Percentiles rank a stretch among this genome's conserved stretches.
These are phyloP conservation scores for Chrysolina americana DNA, from an alignment of 2,888 invertebrate species.

Conservation along the genomic window DNA sequence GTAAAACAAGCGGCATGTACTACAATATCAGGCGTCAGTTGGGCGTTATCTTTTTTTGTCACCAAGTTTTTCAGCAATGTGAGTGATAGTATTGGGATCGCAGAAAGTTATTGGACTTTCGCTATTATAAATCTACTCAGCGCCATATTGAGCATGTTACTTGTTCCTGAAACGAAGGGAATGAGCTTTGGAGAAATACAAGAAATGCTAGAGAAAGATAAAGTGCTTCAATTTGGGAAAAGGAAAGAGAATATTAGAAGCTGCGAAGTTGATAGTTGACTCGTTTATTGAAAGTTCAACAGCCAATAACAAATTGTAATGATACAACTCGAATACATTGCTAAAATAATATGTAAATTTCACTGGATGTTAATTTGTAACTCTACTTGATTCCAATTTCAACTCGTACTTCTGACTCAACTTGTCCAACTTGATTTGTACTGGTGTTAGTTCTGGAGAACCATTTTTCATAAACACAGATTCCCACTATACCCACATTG, in stretches of 20 bases:
- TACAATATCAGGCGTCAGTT: slow-evolving; percentile 82
- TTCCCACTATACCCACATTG: too few relatives aligned
- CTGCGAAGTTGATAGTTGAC: too few relatives aligned
- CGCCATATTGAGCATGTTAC: slow-evolving; percentile 30
- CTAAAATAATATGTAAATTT: too few relatives aligned
- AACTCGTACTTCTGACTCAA: too few relatives aligned
- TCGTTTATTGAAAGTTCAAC: too few relatives aligned
- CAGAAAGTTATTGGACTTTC: slow-evolving; percentile 81
- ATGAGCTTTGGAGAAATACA: slow-evolving; percentile 89
- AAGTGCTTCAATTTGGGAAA: slow-evolving; percentile 26
- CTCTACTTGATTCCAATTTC: too few relatives aligned
- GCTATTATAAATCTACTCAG: slow-evolving; percentile 65
- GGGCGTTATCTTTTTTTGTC: slow-evolving; percentile 80
- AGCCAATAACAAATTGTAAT: too few relatives aligned
- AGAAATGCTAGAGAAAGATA: slow-evolving; percentile 67
- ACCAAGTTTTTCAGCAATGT: slow-evolving; percentile 79
- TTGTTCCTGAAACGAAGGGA: slow-evolving; percentile 92
- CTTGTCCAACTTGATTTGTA: too few relatives aligned
- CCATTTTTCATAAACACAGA: too few relatives aligned
- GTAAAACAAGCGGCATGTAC: slow-evolving; percentile 83
- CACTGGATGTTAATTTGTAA: too few relatives aligned
- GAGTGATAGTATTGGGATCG: slow-evolving; percentile 73
- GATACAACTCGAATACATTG: too few relatives aligned
- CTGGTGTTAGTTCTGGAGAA: too few relatives aligned
- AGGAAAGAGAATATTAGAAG: background rate